Conservation (phyloP, 2,113 vertebrate genomes). For the Pteronura brasiliensis region DNA sequence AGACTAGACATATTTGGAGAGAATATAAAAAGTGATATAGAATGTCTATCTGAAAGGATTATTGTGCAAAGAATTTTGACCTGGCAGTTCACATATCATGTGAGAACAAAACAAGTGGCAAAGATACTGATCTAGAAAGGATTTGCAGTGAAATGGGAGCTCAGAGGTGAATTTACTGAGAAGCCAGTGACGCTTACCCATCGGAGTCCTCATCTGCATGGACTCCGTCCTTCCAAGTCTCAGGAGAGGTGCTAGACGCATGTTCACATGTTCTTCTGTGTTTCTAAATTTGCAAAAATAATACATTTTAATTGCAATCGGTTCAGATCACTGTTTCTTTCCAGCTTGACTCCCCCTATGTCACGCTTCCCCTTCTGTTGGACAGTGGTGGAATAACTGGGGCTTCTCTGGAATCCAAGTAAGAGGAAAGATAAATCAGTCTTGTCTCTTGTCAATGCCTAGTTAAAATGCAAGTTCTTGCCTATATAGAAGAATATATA, state of each 20-base stretch:
- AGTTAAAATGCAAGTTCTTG: conserved; percentile 16
- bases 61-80: conserved; percentile 38
- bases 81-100: conserved; percentile 49
- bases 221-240: background rate
- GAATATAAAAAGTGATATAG: conserved; percentile 58
- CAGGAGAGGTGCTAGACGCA: background rate
- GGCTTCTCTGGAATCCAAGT: background rate
- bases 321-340: background rate
- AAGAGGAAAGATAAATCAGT: background rate
- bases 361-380: background rate
- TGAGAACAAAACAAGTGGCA: conserved; percentile 11
- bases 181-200: background rate
- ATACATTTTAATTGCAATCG: background rate
- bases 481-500: no score
- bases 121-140: background rate
- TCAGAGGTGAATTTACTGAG: background rate
- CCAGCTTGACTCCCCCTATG: background rate
- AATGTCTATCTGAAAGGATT: conserved; percentile 11
- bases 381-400: background rate
- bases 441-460: background rate
- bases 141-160: background rate
- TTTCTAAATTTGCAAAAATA: background rate
- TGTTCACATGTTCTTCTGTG: background rate
- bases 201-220: background rate
- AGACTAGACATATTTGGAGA: conserved; percentile 31